Evolutionary conservation across 2,888 invertebrate species (phyloP), one percentile per base, ranked within the genome.

Genomic region (Lepidochitona cinerea): DNA sequence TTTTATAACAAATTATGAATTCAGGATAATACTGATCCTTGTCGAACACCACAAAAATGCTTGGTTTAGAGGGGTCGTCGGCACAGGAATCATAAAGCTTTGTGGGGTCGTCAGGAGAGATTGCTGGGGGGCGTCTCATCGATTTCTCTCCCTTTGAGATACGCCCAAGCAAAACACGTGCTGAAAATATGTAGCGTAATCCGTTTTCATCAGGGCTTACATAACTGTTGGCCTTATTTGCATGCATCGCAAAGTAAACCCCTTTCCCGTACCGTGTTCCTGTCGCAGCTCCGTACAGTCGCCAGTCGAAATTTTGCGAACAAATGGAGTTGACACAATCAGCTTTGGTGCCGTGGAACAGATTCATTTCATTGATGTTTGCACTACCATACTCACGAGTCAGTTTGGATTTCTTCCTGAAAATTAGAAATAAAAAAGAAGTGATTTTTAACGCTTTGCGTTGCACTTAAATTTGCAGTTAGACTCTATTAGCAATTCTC

Each of bases 191-290:
- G 29, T 23, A 59, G 26, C 59, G 59, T 18, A 59, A 26, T 9
- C 74, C 68, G 0, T 79, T 73, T 6, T 69, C 65, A 71, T 82
- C 82, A 12, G 79, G 71, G 23, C 71, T 68, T 3, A 82, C 73
- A 70, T 83, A 84, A 12, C 76, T 71, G 76, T 84, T 83, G 0
- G 84, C 83, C 37, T 78, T 76, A 68, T 83, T 83, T 32, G 84
- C 82, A 35, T 84, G 82, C 5, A 70, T 65, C 4, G 84, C 83
- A 71, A 84, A 84, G 74, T 84, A 84, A 0, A 83, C 77, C 18
- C 84, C 84, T 59, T 80, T 75, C 9, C 84, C 84, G 70, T 81
- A 83, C 26, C 82, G 70, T 29, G 81, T 71, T n/a, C 84, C 84
- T 7, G 82, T 80, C 12, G 81, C 73, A 14, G 73, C 76, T 0